Conservation (phyloP, 2,888 invertebrate species). For the Lepidocyrtinus sp. region DNA sequence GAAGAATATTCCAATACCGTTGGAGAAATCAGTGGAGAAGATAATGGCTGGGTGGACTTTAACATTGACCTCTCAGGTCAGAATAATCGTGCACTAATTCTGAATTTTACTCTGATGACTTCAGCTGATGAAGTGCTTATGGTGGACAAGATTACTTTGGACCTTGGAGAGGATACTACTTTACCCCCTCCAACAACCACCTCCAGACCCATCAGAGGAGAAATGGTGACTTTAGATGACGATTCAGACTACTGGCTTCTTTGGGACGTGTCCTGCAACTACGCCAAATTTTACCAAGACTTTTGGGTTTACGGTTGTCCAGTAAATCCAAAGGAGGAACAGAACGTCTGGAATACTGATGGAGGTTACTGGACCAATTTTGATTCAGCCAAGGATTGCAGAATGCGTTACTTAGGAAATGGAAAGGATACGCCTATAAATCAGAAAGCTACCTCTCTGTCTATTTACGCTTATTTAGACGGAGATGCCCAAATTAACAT, state of each 20-base stretch:
- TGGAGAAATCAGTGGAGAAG: not conserved
- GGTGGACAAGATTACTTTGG: slow-evolving; percentile 1
- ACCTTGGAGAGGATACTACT: slow-evolving; percentile 30
- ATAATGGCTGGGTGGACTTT: slow-evolving; percentile 5
- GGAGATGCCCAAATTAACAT: slow-evolving; percentile 16
- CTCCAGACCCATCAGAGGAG: no score
- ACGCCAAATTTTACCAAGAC: slow-evolving; percentile 5
- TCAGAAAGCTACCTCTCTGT: not conserved
- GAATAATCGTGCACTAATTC: not conserved
- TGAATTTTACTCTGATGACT: slow-evolving; percentile 18
- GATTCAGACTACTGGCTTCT: slow-evolving; percentile 16
- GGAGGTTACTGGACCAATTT: slow-evolving; percentile 30
- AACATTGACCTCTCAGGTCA: slow-evolving; percentile 15
- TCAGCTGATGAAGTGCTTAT: not conserved
- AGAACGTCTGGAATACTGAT: not conserved
- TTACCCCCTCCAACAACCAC: slow-evolving; percentile 16
- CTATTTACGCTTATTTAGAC: slow-evolving; percentile 4
- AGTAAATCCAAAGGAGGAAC: not conserved
- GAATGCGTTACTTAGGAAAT: not conserved
- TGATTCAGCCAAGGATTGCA: not conserved
- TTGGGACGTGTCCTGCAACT: slow-evolving; percentile 23
- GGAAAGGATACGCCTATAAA: not conserved
- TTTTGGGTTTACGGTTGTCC: slow-evolving; percentile 36
- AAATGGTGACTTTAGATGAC: not conserved
- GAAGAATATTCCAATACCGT: not conserved